Base-by-base conservation (phyloP, 2,113 vertebrate genomes). In the Patagioenas fasciata region DNA sequence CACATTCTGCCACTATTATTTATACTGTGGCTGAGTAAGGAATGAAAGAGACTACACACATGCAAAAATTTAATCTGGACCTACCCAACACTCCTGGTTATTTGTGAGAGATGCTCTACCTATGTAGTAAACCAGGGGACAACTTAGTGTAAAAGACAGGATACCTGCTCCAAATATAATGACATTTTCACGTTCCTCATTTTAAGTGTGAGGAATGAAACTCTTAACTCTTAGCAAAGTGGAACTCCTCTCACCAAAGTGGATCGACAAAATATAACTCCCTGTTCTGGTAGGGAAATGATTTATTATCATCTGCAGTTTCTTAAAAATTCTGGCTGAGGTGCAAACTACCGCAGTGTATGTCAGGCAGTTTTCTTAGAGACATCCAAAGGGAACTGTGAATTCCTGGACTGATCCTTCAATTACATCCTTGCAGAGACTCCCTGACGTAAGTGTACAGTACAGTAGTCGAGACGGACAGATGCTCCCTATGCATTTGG, bases 401-500 rank as follows among this genome's bases (percentile, higher is more conserved):
- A 77, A 72, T 57, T 93, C 80, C 50, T 71, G 60, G 38, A 34
- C 38, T n/a, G 62, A 38, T 53, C 19, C 71, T 70, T 65, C 78
- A 48, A 20, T 9, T 26, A 42, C 34, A 40, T 57, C 44, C 57
- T 74, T 67, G 47, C 51, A 86, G 61, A 79, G 65, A 71, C 38
- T 51, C 38, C 50, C 31, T 60, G 51, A 54, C 1, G 0, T 26
- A 66, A 73, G 28, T 4, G 10, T n/a, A 51, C 23, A 51, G 51
- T 9, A 71, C 13, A 38, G 38, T 3, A 67, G 32, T 34, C 3
- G 2, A n/a, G 42, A 32, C 0, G 0, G n/a, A 32, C 50, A 88
- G 71, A 50, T 58, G 72, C 11, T 58, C 42, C 14, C 34, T 56
- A 19, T 44, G 21, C 64, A 80, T 48, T 26, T 60, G 38, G 80